Evolutionary conservation across 2,113 vertebrate genomes (phyloP), one percentile per base, ranked within the genome.

Genomic region (Numenius arquata): DNA sequence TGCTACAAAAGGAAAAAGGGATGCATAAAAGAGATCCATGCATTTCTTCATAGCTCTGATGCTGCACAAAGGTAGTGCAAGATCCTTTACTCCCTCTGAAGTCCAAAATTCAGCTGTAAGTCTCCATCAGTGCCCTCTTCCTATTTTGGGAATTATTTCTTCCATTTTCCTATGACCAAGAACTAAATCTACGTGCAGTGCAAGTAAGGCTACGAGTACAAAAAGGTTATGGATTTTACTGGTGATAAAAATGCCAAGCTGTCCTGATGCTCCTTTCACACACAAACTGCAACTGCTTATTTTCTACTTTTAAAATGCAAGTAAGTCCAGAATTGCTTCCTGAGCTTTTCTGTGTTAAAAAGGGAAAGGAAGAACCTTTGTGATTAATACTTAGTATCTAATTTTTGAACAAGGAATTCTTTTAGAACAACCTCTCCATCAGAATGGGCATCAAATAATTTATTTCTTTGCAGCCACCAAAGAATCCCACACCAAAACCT

Each of bases 21-120:
- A 16, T 22, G 22, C n/a, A 38, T 6, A 10, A 5, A 30, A 34
- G 8, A 16, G 11, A n/a, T 6, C 2, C 2, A 10, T 13, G 11
- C 21, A 13, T 79, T 50, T 85, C 43, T 43, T 65, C 30, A n/a
- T 22, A 34, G 25, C 2, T 77, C 22, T 41, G 34, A 34, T 27
- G 25, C 12, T 83, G 40, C 30, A 38, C 8, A n/a, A 84, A 53
- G 19, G 5, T 15, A 72, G 10, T 5, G 16, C 7, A 56, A 29
- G 9, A 21, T 30, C 22, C 14, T 32, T 74, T 48, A 40, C 6
- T 34, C 12, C n/a, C 8, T 41, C 27, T 19, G 3, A 59, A 71
- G 16, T 34, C 11, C 12, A 50, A 5, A 62, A 75, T 78, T 45
- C 25, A 77, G 4, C 6, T 18, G 3, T 40, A 40, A 36, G 3